A percentile compares a stretch with the other conserved stretches of the same genome.
Evolutionary conservation across 1,140 invertebrate species (phyloP).

Genomic region (Maniola jurtina): DNA sequence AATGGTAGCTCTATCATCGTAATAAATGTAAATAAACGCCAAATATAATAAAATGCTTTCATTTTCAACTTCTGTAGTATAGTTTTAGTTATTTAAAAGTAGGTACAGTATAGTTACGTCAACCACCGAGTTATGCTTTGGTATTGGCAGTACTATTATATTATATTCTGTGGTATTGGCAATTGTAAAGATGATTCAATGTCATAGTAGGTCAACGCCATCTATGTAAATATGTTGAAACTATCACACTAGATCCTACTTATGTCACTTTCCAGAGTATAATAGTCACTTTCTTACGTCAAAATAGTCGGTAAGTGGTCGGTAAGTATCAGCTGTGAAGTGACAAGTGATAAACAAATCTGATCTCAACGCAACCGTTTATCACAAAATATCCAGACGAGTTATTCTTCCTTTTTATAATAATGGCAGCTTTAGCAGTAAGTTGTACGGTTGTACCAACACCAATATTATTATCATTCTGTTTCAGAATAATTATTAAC

Average conservation of each 20-base stretch:
- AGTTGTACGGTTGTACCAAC: neutral
- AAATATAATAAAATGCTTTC: slow-evolving; percentile 53
- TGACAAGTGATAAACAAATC: too few species aligned
- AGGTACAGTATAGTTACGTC: too few species aligned
- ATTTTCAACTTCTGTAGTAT: slow-evolving; percentile 36
- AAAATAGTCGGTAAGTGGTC: too few species aligned
- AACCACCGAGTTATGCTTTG: too few species aligned
- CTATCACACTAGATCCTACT: too few species aligned
- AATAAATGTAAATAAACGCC: slow-evolving; percentile 60
- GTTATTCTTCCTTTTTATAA: neutral
- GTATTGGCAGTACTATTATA: too few species aligned
- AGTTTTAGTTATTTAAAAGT: too few species aligned
- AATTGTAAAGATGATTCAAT: too few species aligned
- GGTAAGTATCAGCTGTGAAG: neutral
- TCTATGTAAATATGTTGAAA: neutral
- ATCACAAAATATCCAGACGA: too few species aligned
- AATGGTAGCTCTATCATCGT: slow-evolving; percentile 32
- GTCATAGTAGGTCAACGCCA: slow-evolving; percentile 1
- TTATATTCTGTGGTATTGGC: too few species aligned
- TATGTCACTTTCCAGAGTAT: too few species aligned
- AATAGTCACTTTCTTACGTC: neutral
- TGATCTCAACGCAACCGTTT: too few species aligned
- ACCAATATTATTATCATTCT: neutral
- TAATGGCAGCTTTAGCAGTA: slow-evolving; percentile 10
- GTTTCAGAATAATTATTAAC: neutral